Evolutionary conservation across 1,140 invertebrate genomes (phyloP), one percentile per base, ranked within the genome.

Genomic region (Drosophila virilis): DNA sequence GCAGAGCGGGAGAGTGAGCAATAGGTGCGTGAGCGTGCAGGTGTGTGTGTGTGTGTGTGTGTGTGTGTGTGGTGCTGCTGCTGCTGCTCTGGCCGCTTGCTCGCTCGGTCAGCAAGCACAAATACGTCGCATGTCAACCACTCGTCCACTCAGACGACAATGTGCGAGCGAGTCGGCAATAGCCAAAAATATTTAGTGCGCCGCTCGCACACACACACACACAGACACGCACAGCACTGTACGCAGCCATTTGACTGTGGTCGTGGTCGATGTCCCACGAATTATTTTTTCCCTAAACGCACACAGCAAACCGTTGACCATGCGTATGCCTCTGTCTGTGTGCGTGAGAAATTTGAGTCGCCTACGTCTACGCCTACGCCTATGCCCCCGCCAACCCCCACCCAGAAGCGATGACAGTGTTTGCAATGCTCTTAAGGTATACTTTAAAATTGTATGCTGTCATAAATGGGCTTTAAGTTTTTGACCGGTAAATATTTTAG

Each of bases 101-200:
- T 74, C 66, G 67, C 74, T 64, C 64, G 74, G 77, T 74, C 74
- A 80, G 80, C 66, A 66, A 70, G 73, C 69, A 68, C 74, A 84
- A 78, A 74, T 79, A 77, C 65, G 83, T 88, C 83, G 83, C 83
- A 84, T 88, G 84, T 88, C 84, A 88, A 88, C 84, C 77, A 72
- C 68, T 78, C 82, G 79, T 88, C 78, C 76, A 88, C 76, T 79
- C 59, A 80, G 84, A 88, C 77, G 83, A 88, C 83, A 88, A 42
- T 78, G 84, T 88, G 84, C 65, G 42, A 88, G 70, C 52, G 65
- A 55, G 61, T 48, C 13, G 51, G 73, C 79, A 58, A 54, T 62
- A 83, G 73, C 64, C 66, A 61, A 76, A 71, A 71, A 52, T 70
- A 28, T 51, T 35, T 40, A 17, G 6, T 61, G 22, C 43, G 15